Evolutionary conservation across 1,140 invertebrate genomes (phyloP).

Genomic region (Aphelinus atriplicis): DNA sequence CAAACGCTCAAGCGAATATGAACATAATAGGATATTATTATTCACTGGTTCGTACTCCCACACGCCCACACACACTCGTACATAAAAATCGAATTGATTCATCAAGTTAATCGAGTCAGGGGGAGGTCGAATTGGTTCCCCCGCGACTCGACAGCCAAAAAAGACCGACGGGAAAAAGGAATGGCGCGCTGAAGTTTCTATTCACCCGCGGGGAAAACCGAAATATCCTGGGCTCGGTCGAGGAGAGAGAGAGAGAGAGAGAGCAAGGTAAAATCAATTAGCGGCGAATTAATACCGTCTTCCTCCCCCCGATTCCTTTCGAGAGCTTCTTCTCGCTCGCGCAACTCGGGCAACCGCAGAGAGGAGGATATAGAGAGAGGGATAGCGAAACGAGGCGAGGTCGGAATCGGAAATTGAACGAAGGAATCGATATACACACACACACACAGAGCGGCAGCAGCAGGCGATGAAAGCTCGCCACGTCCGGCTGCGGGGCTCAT

Average conservation of each 20-base stretch:
- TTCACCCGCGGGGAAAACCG: not conserved
- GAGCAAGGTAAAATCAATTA: conserved; percentile 26
- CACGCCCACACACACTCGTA: too few species aligned
- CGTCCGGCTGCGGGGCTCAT: conserved; percentile 31
- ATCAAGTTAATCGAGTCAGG: too few species aligned
- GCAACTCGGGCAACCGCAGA: not conserved
- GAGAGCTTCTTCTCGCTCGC: too few species aligned
- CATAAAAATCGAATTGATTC: too few species aligned
- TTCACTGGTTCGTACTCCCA: too few species aligned
- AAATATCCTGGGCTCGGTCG: not conserved
- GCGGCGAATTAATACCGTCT: conserved; percentile 21
- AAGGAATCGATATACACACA: conserved; percentile 23
- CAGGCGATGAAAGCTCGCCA: not conserved
- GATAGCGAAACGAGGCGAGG: not conserved
- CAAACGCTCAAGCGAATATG: too few species aligned
- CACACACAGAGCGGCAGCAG: not conserved
- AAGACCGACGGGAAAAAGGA: too few species aligned
- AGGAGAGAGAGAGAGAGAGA: not conserved
- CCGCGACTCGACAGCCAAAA: too few species aligned
- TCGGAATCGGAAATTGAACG: conserved; percentile 20
- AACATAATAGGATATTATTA: too few species aligned
- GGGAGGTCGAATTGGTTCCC: too few species aligned
- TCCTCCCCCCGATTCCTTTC: not conserved
- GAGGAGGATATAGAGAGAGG: too few species aligned
- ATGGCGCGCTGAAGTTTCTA: too few species aligned